Percentiles rank a stretch among this genome's conserved stretches.
These are phyloP conservation scores for Apamea crenata DNA, from an alignment of 2,888 invertebrate genomes.

Conservation along the genomic window DNA sequence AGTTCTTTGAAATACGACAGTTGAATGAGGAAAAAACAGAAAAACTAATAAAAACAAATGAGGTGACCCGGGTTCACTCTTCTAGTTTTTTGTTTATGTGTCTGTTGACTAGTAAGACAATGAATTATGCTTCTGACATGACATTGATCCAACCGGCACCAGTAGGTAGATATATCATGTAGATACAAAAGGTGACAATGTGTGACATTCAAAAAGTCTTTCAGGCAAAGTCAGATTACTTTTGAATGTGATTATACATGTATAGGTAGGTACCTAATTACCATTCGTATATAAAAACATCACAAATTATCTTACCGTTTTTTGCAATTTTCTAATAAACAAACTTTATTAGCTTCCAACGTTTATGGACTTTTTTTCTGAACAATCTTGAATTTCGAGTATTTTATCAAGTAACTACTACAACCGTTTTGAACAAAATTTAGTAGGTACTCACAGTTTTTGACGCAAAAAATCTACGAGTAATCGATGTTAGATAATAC, in stretches of 20 bases:
- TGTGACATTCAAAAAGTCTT: not conserved
- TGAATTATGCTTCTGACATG: not conserved
- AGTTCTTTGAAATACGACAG: constrained; percentile 50
- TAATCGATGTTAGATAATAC: not conserved
- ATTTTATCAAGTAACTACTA: not conserved
- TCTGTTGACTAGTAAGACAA: constrained; percentile 30
- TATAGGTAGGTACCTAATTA: not conserved
- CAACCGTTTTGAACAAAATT: not conserved
- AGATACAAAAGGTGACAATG: not conserved
- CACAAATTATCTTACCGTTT: not conserved
- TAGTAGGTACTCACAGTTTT: not conserved
- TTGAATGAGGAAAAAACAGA: constrained; percentile 56
- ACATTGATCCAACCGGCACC: not conserved
- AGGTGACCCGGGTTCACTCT: constrained; percentile 38
- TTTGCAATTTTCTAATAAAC: not conserved
- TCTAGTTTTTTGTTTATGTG: constrained; percentile 38
- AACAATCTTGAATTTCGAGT: not conserved
- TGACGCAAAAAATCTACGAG: not conserved
- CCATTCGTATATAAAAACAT: not conserved
- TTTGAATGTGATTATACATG: not conserved
- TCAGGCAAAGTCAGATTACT: not conserved
- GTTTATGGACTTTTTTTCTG: not conserved
- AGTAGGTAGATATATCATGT: not conserved
- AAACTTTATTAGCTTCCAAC: not conserved
- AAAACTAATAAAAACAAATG: constrained; percentile 61